Conservation (phyloP, 2,888 invertebrate species). For the Anthrax anthrax region DNA sequence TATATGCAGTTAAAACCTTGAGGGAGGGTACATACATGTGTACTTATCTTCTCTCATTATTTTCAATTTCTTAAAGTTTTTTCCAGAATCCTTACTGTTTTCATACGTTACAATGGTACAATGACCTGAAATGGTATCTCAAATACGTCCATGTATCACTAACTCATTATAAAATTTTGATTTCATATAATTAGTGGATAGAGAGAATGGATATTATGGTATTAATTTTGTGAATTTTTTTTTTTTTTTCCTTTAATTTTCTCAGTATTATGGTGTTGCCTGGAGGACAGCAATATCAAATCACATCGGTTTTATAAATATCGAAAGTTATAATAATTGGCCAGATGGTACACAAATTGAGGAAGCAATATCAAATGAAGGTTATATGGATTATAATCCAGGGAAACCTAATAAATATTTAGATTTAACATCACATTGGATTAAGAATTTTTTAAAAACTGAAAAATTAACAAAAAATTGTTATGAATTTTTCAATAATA, state of each 20-base stretch:
- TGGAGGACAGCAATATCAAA: conserved; percentile 45
- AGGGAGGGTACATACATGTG: too few species aligned
- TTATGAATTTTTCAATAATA: conserved; percentile 33
- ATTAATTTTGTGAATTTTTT: not conserved
- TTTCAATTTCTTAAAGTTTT: too few species aligned
- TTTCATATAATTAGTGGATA: not conserved
- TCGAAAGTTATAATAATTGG: conserved; percentile 64
- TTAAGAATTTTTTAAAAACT: conserved; percentile 37
- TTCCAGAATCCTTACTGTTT: too few species aligned
- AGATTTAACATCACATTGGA: conserved; percentile 46
- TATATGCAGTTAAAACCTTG: too few species aligned
- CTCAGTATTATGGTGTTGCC: conserved; percentile 47
- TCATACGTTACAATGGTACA: too few species aligned
- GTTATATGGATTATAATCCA: conserved; percentile 43
- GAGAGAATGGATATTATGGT: too few species aligned
- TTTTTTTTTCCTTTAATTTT: conserved; percentile 1
- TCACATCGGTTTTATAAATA: conserved; percentile 42
- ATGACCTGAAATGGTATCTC: too few species aligned
- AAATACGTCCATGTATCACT: too few species aligned
- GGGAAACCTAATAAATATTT: conserved; percentile 46
- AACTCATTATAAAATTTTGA: not conserved
- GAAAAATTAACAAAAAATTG: conserved; percentile 25
- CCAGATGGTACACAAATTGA: conserved; percentile 63
- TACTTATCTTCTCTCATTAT: too few species aligned
- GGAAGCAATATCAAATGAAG: conserved; percentile 36